Evolutionary conservation across 2,888 invertebrate genomes (phyloP).

Genomic region (Noctua fimbriata): DNA sequence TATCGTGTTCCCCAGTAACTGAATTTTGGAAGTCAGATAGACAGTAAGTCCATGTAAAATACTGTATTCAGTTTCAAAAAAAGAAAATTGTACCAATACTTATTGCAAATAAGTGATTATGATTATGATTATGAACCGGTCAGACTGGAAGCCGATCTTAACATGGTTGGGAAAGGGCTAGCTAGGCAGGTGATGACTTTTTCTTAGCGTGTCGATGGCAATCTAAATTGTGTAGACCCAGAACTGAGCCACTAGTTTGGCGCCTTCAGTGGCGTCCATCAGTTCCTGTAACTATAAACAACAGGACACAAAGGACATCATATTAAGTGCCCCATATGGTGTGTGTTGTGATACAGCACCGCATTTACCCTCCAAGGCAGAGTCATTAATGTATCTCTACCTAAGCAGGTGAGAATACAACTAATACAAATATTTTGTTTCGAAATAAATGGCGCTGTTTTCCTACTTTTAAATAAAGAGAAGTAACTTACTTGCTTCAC

Average conservation of each 20-base stretch:
- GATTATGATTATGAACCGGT: too few relatives aligned
- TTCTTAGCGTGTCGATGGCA: not conserved
- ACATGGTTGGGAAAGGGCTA: not conserved
- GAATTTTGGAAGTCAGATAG: not conserved
- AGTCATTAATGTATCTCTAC: too few relatives aligned
- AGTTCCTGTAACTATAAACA: not conserved
- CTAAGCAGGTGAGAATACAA: not conserved
- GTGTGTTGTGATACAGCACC: not conserved
- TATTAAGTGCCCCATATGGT: not conserved
- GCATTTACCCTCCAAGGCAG: not conserved
- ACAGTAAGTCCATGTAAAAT: not conserved
- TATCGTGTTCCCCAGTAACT: not conserved
- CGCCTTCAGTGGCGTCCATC: not conserved
- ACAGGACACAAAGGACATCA: not conserved
- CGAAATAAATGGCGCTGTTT: not conserved
- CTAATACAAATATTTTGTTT: not conserved
- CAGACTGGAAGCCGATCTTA: not conserved
- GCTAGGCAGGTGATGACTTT: not conserved
- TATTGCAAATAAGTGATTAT: too few relatives aligned
- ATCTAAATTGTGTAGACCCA: too few relatives aligned
- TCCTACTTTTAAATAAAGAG: too few relatives aligned
- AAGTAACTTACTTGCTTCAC: conserved; percentile 74
- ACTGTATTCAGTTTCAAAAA: not conserved
- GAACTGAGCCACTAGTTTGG: too few relatives aligned
- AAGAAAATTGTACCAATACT: too few relatives aligned